Evolutionary conservation across 2,888 invertebrate species (phyloP), one percentile per base, ranked within the genome.

Genomic region (Machimus rusticus): DNA sequence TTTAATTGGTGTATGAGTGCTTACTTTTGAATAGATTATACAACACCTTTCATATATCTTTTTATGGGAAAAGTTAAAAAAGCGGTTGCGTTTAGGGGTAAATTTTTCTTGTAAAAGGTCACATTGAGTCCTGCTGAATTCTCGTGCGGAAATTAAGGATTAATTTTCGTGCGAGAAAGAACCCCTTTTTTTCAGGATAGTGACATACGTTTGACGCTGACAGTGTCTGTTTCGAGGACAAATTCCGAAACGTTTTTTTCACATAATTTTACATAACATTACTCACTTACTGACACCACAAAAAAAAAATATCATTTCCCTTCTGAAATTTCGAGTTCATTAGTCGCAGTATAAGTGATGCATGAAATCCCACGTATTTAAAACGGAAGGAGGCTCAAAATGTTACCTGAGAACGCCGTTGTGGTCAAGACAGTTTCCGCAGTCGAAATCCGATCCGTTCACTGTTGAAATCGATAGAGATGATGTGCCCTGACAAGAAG

Each of bases 381-480:
- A 85, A 85, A 85, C 74, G 85, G 74, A 85, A 74, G 74, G 74
- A 85, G 43, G 74, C 74, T n/a, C 74, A 37, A 85, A 74, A 79
- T 66, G 87, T 88, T 89, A 89, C 90, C 89, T 89, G 85, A 90
- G 89, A 88, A 89, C 87, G 23, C 88, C 88, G 88, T 89, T 89
- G 89, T 89, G 91, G 91, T 93, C 93, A 87, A 93, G 93, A 90
- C 93, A 93, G 90, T 91, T 92, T 89, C 92, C 93, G 90, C 93
- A 92, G 89, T 93, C 93, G 86, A 93, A 93, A 89, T 93, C 93
- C 89, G 92, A 91, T 90, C 91, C 91, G 89, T 92, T 91, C 86
- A 93, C 90, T 87, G 92, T 91, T 90, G 92, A 91, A 89, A 93
- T 92, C 88, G 93, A 92, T 89, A 93, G 90, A 88, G 92, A 91